These are phyloP conservation scores for Periophthalmus modestus DNA, from an alignment of 2,113 vertebrate genomes.

Conservation along the genomic window DNA sequence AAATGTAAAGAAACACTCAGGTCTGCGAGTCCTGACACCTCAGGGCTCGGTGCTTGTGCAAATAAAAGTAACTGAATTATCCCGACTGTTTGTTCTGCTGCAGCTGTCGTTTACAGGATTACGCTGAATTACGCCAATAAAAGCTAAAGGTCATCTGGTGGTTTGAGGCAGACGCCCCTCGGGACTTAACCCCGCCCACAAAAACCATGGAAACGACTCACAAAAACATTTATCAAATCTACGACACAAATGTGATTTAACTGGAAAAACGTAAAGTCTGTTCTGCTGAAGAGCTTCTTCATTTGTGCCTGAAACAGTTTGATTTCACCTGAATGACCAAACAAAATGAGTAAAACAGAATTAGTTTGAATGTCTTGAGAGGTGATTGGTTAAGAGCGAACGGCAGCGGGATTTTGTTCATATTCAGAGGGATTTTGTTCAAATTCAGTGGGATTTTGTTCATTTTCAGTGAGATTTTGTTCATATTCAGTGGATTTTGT, in stretches of 20 bases:
- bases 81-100: slow-evolving; percentile 32
- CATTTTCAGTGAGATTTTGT: no score
- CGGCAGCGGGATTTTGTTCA: no score
- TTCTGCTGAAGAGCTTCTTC: no score
- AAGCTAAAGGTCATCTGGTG: slow-evolving; percentile 66
- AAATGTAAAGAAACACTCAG: no score
- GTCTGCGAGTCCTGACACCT: not conserved
- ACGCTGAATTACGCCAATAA: slow-evolving; percentile 66
- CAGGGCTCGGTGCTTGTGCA: slow-evolving; percentile 5
- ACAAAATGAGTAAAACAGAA: not conserved
- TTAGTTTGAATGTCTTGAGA: no score
- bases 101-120: slow-evolving; percentile 37
- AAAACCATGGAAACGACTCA: not conserved
- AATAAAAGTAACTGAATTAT: slow-evolving; percentile 51
- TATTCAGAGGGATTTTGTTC: no score
- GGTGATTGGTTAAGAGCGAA: no score
- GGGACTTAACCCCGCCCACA: not conserved
- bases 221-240: not conserved
- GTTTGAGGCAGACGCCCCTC: slow-evolving; percentile 3
- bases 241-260: not conserved
- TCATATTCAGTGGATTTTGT: no score
- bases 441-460: no score
- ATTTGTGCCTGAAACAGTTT: not conserved
- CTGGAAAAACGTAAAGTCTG: no score
- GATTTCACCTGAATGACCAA: no score